Conservation (phyloP, 2,888 invertebrate genomes). For the Nomada fabriciana region DNA sequence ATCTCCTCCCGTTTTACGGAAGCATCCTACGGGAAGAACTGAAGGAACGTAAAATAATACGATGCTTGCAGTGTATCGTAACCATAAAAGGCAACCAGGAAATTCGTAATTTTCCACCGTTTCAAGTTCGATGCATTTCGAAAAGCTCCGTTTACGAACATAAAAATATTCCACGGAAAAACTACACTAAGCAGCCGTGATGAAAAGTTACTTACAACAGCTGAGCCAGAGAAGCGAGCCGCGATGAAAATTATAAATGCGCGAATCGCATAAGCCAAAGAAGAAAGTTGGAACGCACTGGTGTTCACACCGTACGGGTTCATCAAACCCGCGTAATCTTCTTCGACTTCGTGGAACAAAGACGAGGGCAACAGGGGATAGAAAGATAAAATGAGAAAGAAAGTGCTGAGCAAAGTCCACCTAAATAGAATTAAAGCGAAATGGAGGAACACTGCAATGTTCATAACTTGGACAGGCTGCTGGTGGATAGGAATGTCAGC, state of each 20-base stretch:
- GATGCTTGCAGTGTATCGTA: not conserved
- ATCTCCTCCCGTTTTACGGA: slow-evolving; percentile 13
- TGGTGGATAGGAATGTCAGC: slow-evolving; percentile 43
- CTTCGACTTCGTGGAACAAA: slow-evolving; percentile 27
- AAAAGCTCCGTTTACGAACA: no score
- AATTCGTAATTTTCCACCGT: no score
- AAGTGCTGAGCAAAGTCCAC: not conserved
- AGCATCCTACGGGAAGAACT: slow-evolving; percentile 13
- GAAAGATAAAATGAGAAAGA: not conserved
- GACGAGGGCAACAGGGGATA: not conserved
- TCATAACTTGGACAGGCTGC: slow-evolving; percentile 41
- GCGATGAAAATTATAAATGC: slow-evolving; percentile 34
- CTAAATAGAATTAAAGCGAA: slow-evolving; percentile 72
- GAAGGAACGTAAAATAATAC: slow-evolving; percentile 25
- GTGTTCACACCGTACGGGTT: slow-evolving; percentile 25
- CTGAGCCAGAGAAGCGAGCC: not conserved
- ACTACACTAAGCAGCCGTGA: not conserved
- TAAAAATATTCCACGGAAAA: no score
- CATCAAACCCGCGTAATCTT: slow-evolving; percentile 41
- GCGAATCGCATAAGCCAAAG: slow-evolving; percentile 32
- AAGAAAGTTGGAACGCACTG: slow-evolving; percentile 38
- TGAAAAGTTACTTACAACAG: not conserved
- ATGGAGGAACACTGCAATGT: slow-evolving; percentile 52
- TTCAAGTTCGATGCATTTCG: no score
- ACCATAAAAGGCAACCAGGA: no score